phyloP scores from a whole-genome alignment of 1,140 invertebrate species.

The Teleogryllus occipitalis region DNA sequence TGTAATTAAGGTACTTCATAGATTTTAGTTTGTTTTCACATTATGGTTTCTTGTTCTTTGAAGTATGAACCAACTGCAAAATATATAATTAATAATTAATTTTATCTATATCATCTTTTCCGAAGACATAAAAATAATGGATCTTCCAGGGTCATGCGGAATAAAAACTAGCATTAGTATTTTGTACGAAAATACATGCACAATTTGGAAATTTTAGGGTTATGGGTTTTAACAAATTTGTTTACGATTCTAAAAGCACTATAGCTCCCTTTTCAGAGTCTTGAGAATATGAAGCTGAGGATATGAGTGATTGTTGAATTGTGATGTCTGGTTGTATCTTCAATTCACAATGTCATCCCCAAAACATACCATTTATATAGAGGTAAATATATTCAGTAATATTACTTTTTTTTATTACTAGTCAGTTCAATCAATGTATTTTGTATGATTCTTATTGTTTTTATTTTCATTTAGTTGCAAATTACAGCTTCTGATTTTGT shows the following conservation, averaged over 20 bases:
- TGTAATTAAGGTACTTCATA: slow-evolving; percentile 8
- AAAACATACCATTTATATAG: not conserved
- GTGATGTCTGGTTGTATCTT: not conserved
- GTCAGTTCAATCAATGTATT: too few relatives aligned
- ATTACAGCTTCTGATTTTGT: too few relatives aligned
- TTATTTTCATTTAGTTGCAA: too few relatives aligned
- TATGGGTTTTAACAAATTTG: not conserved
- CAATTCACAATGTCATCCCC: not conserved
- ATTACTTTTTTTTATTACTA: too few relatives aligned
- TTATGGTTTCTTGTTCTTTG: slow-evolving; percentile 1
- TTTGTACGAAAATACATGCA: not conserved
- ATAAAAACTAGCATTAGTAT: not conserved
- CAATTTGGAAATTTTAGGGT: not conserved
- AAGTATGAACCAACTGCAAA: not conserved
- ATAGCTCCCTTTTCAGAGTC: too few relatives aligned
- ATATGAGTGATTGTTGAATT: not conserved
- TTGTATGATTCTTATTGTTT: too few relatives aligned
- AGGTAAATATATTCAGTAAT: not conserved
- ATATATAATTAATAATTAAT: not conserved
- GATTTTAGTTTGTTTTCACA: not conserved
- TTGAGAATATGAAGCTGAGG: not conserved
- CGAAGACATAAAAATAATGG: not conserved
- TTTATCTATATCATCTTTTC: not conserved
- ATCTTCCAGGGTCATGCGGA: not conserved
- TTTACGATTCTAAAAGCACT: not conserved